Conservation (phyloP, 1,140 invertebrate species). For the Trichonephila clavata region DNA sequence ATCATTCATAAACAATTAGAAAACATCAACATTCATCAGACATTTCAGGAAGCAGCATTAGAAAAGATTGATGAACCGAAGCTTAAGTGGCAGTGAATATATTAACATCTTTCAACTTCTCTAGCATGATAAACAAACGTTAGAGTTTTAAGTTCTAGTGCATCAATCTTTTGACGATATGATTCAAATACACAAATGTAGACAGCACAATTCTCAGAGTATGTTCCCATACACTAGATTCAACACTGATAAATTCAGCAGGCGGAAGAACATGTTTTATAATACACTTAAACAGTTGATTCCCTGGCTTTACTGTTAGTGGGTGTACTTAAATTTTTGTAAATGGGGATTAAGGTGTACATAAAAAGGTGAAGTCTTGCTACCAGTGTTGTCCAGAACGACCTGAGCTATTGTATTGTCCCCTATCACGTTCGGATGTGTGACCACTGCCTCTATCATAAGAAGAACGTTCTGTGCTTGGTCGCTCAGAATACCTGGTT, state of each 20-base stretch:
- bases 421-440: constrained; percentile 45
- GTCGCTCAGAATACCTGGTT: constrained; percentile 52
- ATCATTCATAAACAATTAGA: constrained; percentile 62
- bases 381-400: constrained; percentile 69
- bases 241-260: constrained; percentile 13
- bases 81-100: constrained; percentile 72
- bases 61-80: constrained; percentile 64
- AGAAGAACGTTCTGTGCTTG: constrained; percentile 22
- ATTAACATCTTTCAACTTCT: constrained; percentile 39
- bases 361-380: constrained; percentile 14
- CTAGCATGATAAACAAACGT: constrained; percentile 42
- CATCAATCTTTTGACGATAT: constrained; percentile 69
- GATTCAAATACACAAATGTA: constrained; percentile 33
- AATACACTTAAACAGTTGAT: constrained; percentile 71
- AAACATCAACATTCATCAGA: constrained; percentile 60
- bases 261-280: constrained; percentile 72
- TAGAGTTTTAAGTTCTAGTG: constrained; percentile 56
- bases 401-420: constrained; percentile 69
- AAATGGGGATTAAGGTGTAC: not conserved
- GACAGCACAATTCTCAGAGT: constrained; percentile 26
- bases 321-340: not conserved
- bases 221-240: not conserved
- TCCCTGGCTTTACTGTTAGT: constrained; percentile 36
- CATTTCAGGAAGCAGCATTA: constrained; percentile 35
- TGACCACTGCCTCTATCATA: constrained; percentile 58